These are phyloP conservation scores for Pachycephala philippinensis DNA, from an alignment of 2,113 vertebrate species.

Conservation along the genomic window DNA sequence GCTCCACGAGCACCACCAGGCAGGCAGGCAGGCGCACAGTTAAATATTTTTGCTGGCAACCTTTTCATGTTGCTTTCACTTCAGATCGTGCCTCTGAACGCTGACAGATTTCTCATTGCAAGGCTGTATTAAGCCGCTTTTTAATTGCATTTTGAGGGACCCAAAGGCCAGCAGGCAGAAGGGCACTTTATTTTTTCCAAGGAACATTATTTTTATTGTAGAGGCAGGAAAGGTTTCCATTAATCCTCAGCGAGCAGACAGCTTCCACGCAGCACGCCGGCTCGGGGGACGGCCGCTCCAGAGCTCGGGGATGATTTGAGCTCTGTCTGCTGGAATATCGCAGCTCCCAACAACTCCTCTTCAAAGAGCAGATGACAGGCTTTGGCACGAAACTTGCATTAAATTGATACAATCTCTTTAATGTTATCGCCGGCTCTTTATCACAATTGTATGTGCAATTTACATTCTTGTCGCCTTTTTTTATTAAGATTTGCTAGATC, in stretches of 20 bases:
- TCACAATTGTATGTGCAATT: slow-evolving; percentile 55
- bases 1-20: neutral
- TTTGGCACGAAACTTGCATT: slow-evolving; percentile 52
- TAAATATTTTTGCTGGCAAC: neutral
- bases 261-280: neutral
- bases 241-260: slow-evolving; percentile 24
- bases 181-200: neutral
- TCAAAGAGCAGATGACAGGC: slow-evolving; percentile 44
- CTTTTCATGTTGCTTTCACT: neutral
- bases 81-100: neutral
- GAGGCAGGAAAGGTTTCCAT: neutral
- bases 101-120: neutral
- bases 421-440: slow-evolving; percentile 60
- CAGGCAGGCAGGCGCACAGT: neutral
- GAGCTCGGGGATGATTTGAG: neutral
- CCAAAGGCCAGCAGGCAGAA: slow-evolving; percentile 23
- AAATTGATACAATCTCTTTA: slow-evolving; percentile 64
- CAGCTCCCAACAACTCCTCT: neutral
- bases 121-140: slow-evolving; percentile 29
- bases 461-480: slow-evolving; percentile 45
- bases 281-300: neutral
- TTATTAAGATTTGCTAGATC: slow-evolving; percentile 56
- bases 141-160: slow-evolving; percentile 45
- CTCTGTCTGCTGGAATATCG: neutral
- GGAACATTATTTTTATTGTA: neutral